A percentile compares a stretch with the other conserved stretches of the same genome.
Conservation (phyloP, 2,888 invertebrate species). For the Leptodirus hochenwartii region DNA sequence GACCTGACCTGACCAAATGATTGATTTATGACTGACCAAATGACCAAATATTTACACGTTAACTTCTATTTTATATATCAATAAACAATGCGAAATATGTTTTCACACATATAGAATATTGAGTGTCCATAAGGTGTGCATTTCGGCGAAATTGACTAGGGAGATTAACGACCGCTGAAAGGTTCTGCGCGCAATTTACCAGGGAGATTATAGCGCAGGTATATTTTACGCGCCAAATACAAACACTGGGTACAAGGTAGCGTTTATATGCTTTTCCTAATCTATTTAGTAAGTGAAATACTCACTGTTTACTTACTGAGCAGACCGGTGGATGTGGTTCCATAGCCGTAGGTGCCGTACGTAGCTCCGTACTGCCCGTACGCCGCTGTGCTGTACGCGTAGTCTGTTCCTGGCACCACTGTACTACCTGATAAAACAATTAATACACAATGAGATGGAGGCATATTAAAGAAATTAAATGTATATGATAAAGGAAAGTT, state of each 20-base stretch:
- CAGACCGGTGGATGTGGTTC: conserved; percentile 44
- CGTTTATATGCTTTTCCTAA: not conserved
- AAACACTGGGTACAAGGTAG: no score
- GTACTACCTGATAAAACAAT: conserved; percentile 39
- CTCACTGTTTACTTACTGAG: conserved; percentile 53
- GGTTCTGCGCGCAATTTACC: conserved; percentile 3
- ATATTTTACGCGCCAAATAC: conserved; percentile 11
- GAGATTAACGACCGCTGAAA: conserved; percentile 3
- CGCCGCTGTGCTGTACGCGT: conserved; percentile 52
- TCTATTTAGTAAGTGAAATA: conserved; percentile 23
- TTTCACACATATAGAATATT: no score
- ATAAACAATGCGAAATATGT: no score
- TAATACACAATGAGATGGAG: no score
- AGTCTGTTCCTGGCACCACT: conserved; percentile 43
- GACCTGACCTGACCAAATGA: no score
- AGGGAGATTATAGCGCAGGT: conserved; percentile 6
- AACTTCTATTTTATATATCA: no score
- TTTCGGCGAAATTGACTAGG: conserved; percentile 1
- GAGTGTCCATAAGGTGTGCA: conserved; percentile 1
- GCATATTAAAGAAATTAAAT: no score
- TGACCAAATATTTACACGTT: no score
- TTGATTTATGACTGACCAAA: no score
- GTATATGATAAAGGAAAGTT: no score
- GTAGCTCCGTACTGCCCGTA: conserved; percentile 63
- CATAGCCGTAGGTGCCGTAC: conserved; percentile 44